Conservation (phyloP, 1,140 invertebrate species). For the Bilobella aurantiaca region DNA sequence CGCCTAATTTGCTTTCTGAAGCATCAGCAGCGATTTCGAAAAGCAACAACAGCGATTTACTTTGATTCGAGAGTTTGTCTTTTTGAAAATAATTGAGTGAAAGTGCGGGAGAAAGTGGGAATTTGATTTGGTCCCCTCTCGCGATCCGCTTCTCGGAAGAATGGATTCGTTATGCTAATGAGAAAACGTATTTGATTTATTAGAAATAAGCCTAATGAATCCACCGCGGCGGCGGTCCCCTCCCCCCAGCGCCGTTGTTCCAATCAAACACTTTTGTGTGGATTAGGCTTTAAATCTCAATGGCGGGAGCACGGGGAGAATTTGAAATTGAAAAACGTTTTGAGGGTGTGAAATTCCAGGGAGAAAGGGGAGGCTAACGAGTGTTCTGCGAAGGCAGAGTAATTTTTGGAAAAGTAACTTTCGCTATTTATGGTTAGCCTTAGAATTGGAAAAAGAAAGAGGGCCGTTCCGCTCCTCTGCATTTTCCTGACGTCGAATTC, state of each 20-base stretch:
- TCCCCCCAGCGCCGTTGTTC: background rate
- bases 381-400: background rate
- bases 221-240: background rate
- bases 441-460: conserved; percentile 4
- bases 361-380: background rate
- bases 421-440: conserved; percentile 5
- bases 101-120: too few relatives aligned
- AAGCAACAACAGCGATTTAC: too few relatives aligned
- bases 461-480: conserved; percentile 16
- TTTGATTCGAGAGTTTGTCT: too few relatives aligned
- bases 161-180: background rate
- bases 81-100: too few relatives aligned
- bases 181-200: background rate
- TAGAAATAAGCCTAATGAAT: background rate
- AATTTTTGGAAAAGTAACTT: background rate
- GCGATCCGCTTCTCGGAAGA: background rate
- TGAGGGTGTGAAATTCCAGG: background rate
- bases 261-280: background rate
- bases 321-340: too few relatives aligned
- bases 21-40: too few relatives aligned
- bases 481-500: conserved; percentile 15
- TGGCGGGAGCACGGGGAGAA: too few relatives aligned
- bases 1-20: too few relatives aligned
- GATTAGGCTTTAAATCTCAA: too few relatives aligned
- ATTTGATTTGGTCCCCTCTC: too few relatives aligned